Base-by-base conservation (phyloP, 2,113 vertebrate genomes). In the Cheilinus undulatus region DNA sequence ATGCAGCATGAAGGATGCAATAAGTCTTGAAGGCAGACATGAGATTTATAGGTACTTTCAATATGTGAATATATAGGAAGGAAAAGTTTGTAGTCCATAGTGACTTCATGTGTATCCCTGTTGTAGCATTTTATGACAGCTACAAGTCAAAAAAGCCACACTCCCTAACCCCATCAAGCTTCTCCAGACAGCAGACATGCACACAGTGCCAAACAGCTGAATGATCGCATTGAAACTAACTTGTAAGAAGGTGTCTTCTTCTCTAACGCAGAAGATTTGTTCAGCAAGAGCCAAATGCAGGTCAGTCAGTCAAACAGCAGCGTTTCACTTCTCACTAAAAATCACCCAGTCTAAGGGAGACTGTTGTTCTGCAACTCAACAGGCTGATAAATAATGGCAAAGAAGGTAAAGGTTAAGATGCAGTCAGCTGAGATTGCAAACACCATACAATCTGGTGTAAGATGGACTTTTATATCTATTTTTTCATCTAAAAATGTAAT, bases 281-380 rank as follows among this genome's bases (percentile, higher is more conserved):
- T 45, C 40, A 74, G 80, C 51, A 3, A 54, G 63, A 79, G 70
- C 53, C 62, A 73, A 80, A 73, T 71, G 65, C 52, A 27, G 75
- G 63, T 75, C 70, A 78, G 69, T 60, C 66, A 73, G 79, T 79
- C 63, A 56, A 66, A 69, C 53, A 11, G 5, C 43, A 20, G 38
- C 0, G 62, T 63, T 58, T 66, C 32, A 51, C 27, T 61, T 73
- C 49, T 53, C 28, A 1, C 13, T 74, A 14, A 32, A 45, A 23
- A 63, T 68, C 43, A 8, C 27, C 30, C 58, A 3, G 42, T 66
- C 68, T 43, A 30, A 45, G n/a, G 51, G 6, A 51, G 32, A 6
- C 1, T 56, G n/a, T 54, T 9, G 26, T 32, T 68, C 32, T 22
- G 6, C 5, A 46, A 6, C 15, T 13, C 36, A 42, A 42, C 13